A percentile compares a stretch with the other conserved stretches of the same genome.
These are phyloP conservation scores for Argyra leucocephala DNA, from an alignment of 2,888 invertebrate species.

Conservation along the genomic window DNA sequence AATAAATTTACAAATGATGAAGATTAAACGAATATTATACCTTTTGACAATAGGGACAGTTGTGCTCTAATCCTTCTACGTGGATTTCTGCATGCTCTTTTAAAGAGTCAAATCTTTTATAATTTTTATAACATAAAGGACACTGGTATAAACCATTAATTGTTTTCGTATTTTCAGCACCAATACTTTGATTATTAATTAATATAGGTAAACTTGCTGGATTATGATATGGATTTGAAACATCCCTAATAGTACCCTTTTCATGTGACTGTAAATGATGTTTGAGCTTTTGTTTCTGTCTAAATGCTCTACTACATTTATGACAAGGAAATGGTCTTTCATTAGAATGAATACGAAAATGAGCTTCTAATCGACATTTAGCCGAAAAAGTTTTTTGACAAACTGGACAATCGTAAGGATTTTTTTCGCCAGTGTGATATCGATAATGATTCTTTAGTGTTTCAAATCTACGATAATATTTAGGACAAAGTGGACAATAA, in stretches of 20 bases:
- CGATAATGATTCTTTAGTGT: neutral
- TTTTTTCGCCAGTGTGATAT: neutral
- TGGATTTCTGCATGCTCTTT: neutral
- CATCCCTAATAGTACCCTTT: neutral
- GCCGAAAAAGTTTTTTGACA: conserved; percentile 75
- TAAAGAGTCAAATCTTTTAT: neutral
- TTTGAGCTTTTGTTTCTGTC: neutral
- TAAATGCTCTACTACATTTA: conserved; percentile 41
- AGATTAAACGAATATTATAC: too few species aligned
- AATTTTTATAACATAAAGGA: neutral
- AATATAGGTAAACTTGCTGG: conserved; percentile 64
- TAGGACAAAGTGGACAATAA: neutral
- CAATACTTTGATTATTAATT: conserved; percentile 1
- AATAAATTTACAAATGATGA: too few species aligned
- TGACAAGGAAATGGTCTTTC: conserved; percentile 73
- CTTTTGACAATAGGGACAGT: neutral
- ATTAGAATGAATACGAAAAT: conserved; percentile 72
- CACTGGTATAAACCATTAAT: neutral
- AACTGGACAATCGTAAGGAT: conserved; percentile 49
- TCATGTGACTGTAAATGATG: neutral
- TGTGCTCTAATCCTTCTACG: neutral
- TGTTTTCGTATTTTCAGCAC: neutral
- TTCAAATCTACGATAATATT: neutral
- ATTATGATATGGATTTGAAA: conserved; percentile 18
- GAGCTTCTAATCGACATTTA: conserved; percentile 73